A percentile compares a stretch with the other conserved stretches of the same genome.
Conservation (phyloP, 2,797 vertebrate species). For the Eleutherodactylus coqui region DNA sequence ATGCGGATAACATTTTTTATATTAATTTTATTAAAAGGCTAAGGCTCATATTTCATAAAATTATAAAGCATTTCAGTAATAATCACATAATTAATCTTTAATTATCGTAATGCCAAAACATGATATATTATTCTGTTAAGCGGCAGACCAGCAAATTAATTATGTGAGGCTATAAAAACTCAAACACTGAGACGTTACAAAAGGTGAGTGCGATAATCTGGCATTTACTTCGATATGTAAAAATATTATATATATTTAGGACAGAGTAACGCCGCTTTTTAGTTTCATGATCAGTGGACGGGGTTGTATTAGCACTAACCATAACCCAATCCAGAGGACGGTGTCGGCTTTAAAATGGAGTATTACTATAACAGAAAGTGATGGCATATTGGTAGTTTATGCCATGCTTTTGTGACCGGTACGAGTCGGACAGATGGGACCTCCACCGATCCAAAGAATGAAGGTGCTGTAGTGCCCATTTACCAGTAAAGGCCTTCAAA, state of each 20-base stretch:
- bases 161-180: not conserved
- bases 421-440: no score
- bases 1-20: not conserved
- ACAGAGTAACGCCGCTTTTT: not conserved
- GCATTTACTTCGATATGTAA: not conserved
- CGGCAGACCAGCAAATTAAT: conserved; percentile 33
- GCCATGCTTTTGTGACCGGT: no score
- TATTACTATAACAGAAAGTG: not conserved
- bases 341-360: not conserved
- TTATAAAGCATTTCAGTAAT: conserved; percentile 29
- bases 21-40: conserved; percentile 16
- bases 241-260: not conserved
- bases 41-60: conserved; percentile 38
- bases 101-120: conserved; percentile 38
- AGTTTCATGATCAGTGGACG: not conserved
- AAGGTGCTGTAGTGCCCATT: no score
- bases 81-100: conserved; percentile 47
- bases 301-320: not conserved
- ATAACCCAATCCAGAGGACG: not conserved
- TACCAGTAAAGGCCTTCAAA: no score
- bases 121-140: conserved; percentile 30
- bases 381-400: not conserved
- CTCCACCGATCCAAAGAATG: no score
- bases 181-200: not conserved
- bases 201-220: not conserved